phyloP scores from a whole-genome alignment of 1,140 invertebrate genomes.

The Pollicipes pollicipes region DNA sequence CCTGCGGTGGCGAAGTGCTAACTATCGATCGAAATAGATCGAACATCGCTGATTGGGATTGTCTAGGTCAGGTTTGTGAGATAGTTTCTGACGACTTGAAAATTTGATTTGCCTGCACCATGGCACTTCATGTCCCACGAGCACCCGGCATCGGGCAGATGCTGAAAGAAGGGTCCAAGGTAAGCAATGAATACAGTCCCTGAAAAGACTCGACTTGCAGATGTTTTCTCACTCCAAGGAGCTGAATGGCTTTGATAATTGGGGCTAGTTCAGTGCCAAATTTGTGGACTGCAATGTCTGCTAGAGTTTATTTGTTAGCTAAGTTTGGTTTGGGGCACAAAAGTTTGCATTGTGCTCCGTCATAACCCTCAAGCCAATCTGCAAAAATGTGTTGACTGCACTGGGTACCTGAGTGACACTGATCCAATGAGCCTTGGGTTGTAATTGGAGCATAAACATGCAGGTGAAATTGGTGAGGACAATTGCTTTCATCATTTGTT shows the following conservation, averaged over 20 bases:
- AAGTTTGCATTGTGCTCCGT: neutral
- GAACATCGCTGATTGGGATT: too few relatives aligned
- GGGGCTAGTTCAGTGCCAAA: neutral
- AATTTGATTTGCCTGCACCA: too few relatives aligned
- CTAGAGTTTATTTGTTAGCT: constrained; percentile 9
- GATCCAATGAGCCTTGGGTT: too few relatives aligned
- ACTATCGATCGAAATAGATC: too few relatives aligned
- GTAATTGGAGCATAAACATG: too few relatives aligned
- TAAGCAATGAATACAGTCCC: constrained; percentile 36
- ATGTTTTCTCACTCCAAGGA: neutral
- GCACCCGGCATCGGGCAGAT: constrained; percentile 85
- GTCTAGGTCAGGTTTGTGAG: too few relatives aligned
- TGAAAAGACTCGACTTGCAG: constrained; percentile 8
- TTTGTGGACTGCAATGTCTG: constrained; percentile 8
- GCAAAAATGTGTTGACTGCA: too few relatives aligned
- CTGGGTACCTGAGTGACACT: too few relatives aligned
- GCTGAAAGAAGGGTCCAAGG: constrained; percentile 85
- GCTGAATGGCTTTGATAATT: constrained; percentile 5
- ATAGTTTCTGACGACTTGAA: too few relatives aligned
- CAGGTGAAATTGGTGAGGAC: too few relatives aligned
- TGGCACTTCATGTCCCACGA: constrained; percentile 90
- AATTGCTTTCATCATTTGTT: too few relatives aligned
- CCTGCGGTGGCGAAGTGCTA: too few relatives aligned
- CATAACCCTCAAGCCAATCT: neutral
- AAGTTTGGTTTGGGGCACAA: neutral